Base-by-base conservation (phyloP, 1,140 invertebrate genomes). In the Temnothorax curvispinosus region DNA sequence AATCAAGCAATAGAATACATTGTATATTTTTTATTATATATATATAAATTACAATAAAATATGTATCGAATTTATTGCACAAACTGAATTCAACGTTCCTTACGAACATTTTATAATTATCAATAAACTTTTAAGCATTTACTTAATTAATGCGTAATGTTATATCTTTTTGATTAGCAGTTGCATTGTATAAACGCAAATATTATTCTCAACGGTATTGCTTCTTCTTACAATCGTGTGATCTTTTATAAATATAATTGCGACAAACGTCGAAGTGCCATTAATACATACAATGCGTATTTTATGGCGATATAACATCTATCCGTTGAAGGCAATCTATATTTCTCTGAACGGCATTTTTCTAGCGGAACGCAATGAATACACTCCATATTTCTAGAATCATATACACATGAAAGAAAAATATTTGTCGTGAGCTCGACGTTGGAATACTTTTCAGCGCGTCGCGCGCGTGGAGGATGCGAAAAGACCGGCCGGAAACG, bases 371-470 rank as follows among this genome's bases (percentile, higher is more conserved):
- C 41, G 80, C 38, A 74, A 74, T 41, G 52, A 74, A 84, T 75
- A 74, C 80, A 74, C 67, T 58, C 54, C 27, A 74, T 6, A 41
- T 75, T 56, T 84, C 21, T 44, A 60, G 44, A 84, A 75, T 84
- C 80, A 47, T 84, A 75, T 58, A 58, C 65, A 38, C 69, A 56
- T 47, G 69, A 84, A 74, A 84, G 80, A 47, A 75, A 84, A 84
- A 84, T 84, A 84, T 84, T 84, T 84, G 71, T 44, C 47, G n/a
- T 62, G 41, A 35, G 41, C 80, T 84, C 54, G 54, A 75, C 41
- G 41, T 18, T 72, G 41, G 41, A 84, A 84, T 84, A 84, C 44
- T 74, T 84, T 74, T 62, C 80, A 62, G 8, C 41, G 27, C 41
- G 52, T 38, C 27, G 21, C 67, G 15, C 81, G 60, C 41, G 71